Evolutionary conservation across 2,797 vertebrate genomes (phyloP).

Genomic region (Natrix natrix): DNA sequence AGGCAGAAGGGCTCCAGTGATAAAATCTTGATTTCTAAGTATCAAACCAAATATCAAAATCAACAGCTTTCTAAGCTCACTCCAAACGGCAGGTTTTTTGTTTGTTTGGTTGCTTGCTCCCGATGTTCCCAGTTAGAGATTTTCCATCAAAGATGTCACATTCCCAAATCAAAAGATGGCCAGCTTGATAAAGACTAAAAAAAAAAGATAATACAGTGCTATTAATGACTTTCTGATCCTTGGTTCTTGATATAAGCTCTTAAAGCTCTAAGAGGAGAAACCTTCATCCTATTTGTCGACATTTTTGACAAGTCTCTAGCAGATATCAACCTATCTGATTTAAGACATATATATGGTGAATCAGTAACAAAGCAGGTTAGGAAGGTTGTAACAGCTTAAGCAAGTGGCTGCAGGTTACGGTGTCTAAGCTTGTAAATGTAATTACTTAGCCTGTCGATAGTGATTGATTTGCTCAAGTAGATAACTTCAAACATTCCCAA

Average conservation of each 20-base stretch:
- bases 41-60: neutral
- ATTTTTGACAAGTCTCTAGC: conserved; percentile 10
- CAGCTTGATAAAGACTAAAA: neutral
- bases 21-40: neutral
- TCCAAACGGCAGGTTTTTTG: neutral
- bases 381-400: conserved; percentile 34
- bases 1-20: neutral
- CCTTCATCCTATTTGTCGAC: neutral
- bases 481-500: conserved; percentile 54
- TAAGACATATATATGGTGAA: conserved; percentile 28
- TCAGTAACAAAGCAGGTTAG: conserved; percentile 49
- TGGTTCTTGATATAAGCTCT: neutral
- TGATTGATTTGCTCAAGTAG: conserved; percentile 72
- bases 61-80: neutral
- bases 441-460: conserved; percentile 82
- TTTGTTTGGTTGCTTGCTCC: neutral
- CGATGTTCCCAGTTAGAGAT: neutral
- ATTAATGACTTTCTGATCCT: neutral
- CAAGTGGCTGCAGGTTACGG: conserved; percentile 43
- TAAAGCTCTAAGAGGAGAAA: neutral
- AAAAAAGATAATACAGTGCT: neutral
- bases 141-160: neutral
- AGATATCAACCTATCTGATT: conserved; percentile 16
- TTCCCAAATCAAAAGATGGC: conserved; percentile 2
- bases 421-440: conserved; percentile 84